Base-by-base conservation (phyloP, 2,888 invertebrate genomes). In the Drosophila prostipennis region DNA sequence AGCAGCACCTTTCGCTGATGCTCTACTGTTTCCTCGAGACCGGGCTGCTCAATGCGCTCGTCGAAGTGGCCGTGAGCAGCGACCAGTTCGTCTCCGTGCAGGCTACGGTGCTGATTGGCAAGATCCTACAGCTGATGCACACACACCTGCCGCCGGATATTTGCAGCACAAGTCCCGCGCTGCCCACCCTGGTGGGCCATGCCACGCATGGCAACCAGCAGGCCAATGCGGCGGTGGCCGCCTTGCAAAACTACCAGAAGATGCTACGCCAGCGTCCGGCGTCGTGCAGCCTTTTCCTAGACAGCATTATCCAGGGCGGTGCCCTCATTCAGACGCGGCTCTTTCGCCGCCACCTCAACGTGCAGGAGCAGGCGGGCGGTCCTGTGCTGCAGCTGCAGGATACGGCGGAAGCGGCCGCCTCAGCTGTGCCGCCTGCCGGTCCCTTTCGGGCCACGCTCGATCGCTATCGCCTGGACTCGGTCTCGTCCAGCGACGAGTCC, bases 1-100 rank as follows among this genome's bases (percentile, higher is more conserved):
- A 98, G 91, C 96, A 98, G 91, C 98, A 98, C 93, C 94, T 96
- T 89, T 96, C 98, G 6, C 93, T 98, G 52, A 92, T 99, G 82
- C 94, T 99, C 57, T 96, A 97, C 89, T 96, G 97, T 90, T 96
- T 98, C 92, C 93, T 98, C 76, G 96, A 97, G 92, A 95, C 95
- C 70, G 98, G 98, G 34, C 93, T 98, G 56, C 93, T 98, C 65
- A 96, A 96, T 90, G 98, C 98, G 19, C 93, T 99, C 76, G 96
- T 97, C 36, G 97, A 98, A 93, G 98, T 98, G 34, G 96, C 98
- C 78, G 95, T 97, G 43, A 95, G 96, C 56, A 96, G 96, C 90
- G 98, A 98, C 91, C 96, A 96, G 16, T 96, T 97, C 90, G 95
- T 98, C 83, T 98, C 97, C 68, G 96, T 98, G 76, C 94, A 98